Base-by-base conservation (phyloP, 2,888 invertebrate genomes). In the Heteromyza rotundicornis region DNA sequence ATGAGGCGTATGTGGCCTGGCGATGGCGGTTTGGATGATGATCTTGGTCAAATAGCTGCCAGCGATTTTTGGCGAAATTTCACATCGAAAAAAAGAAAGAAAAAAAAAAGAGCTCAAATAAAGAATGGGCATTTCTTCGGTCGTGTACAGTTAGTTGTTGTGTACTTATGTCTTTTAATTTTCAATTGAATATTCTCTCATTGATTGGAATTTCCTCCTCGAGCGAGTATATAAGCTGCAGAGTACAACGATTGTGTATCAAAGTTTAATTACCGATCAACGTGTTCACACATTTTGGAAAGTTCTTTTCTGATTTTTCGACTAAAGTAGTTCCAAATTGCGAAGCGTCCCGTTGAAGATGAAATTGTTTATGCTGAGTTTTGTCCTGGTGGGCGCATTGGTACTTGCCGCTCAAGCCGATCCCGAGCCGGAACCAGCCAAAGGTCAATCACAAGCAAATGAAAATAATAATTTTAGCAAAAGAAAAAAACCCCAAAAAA, bases 221-320 rank as follows among this genome's bases (percentile, higher is more conserved):
- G 23, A 53, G 17, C 54, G 64, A 63, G 72, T 79, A 79, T 79
- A 79, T 73, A 80, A 79, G 72, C 61, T 68, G 44, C 62, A 36
- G 66, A 59, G 61, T 62, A 58, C 40, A 22, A 17, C 60, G 65
- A 62, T 68, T 71, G 64, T 68, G 68, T 71, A 77, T 79, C 78
- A 79, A 70, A 76, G 67, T 72, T 73, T 67, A 69, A 71, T 72
- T 75, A 70, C 64, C 77, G 66, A 73, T 75, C 73, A 65, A 64
- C 68, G 71, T 61, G 69, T 68, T 68, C 70, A 69, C 55, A 67
- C 62, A n/a, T n/a, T 57, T 66, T 64, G 62, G 62, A 64, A 64
- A 66, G 63, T 64, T 66, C 57, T 64, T 65, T 57, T 44, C n/a
- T 20, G n/a, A 14, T 51, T 57, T 59, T 49, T 47, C 44, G 23